phyloP scores from a whole-genome alignment of 1,140 invertebrate species.

The Charaxes varanes region DNA sequence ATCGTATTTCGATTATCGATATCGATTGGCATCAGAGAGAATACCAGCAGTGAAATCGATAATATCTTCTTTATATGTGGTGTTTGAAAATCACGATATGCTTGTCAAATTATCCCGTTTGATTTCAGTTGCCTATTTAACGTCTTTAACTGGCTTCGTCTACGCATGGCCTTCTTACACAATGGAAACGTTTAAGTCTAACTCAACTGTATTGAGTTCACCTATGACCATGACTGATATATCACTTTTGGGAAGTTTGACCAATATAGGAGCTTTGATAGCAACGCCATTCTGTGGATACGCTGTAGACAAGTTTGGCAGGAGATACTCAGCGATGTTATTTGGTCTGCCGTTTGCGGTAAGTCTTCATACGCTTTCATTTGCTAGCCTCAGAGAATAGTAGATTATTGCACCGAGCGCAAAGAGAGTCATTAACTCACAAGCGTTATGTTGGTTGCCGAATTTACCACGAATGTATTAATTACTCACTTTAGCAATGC shows the following conservation, averaged over 20 bases:
- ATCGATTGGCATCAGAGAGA: no score
- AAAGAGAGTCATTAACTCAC: no score
- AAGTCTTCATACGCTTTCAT: conserved; percentile 27
- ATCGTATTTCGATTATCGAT: no score
- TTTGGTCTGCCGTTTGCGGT: conserved; percentile 53
- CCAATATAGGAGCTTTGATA: conserved; percentile 42
- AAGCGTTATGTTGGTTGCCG: no score
- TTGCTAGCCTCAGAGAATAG: no score
- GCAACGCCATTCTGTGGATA: conserved; percentile 45
- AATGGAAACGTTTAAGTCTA: conserved; percentile 38
- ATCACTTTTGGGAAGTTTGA: conserved; percentile 44
- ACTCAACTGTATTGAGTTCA: conserved; percentile 34
- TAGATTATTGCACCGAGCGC: no score
- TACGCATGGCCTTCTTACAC: conserved; percentile 58
- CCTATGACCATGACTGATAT: conserved; percentile 38
- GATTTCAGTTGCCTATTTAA: conserved; percentile 43
- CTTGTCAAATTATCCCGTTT: no score
- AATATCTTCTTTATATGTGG: no score
- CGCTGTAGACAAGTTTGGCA: conserved; percentile 36
- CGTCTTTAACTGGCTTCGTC: conserved; percentile 37
- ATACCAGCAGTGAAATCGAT: no score
- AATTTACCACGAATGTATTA: no score
- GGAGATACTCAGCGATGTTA: conserved; percentile 49
- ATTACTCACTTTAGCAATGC: no score
- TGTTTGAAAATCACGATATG: no score